phyloP scores from a whole-genome alignment of 2,797 vertebrate genomes.

The Fistularia tabacaria region DNA sequence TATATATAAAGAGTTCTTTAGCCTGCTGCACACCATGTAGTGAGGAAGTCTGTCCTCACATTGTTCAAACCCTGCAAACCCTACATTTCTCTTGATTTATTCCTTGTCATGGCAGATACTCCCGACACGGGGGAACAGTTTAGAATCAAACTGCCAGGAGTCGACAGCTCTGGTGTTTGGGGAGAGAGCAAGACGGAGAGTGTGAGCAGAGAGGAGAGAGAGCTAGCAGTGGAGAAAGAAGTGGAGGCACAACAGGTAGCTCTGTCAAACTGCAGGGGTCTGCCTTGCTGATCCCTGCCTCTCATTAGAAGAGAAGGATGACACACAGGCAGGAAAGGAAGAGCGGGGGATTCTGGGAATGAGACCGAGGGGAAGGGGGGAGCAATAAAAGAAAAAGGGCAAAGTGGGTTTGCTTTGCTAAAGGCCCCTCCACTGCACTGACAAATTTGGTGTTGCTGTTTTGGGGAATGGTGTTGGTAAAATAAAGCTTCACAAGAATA shows the following conservation, averaged over 20 bases:
- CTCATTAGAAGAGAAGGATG: constrained; percentile 73
- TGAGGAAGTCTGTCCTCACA: constrained; percentile 40
- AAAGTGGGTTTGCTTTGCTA: constrained; percentile 34
- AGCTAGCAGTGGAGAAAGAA: constrained; percentile 33
- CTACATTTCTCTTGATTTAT: constrained; percentile 65
- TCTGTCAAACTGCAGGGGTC: constrained; percentile 67
- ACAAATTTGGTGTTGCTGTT: constrained; percentile 54
- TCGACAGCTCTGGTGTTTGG: constrained; percentile 70
- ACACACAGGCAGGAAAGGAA: constrained; percentile 44
- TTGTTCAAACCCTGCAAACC: constrained; percentile 56
- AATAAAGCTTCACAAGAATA: constrained; percentile 49
- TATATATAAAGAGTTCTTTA: constrained; percentile 5
- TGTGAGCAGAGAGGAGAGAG: constrained; percentile 13
- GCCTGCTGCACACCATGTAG: constrained; percentile 22
- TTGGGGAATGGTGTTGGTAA: constrained; percentile 33
- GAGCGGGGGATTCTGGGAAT: constrained; percentile 46
- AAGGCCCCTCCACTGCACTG: too few species aligned
- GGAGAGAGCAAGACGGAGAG: constrained; percentile 35
- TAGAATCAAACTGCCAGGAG: constrained; percentile 69
- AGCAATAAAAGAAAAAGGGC: constrained; percentile 35
- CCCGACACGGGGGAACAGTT: constrained; percentile 64
- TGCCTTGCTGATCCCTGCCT: constrained; percentile 60
- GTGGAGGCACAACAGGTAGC: constrained; percentile 64
- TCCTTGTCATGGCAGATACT: constrained; percentile 65
- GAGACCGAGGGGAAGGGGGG: constrained; percentile 18